Conservation (phyloP, 2,888 invertebrate genomes). For the Luperina testacea region DNA sequence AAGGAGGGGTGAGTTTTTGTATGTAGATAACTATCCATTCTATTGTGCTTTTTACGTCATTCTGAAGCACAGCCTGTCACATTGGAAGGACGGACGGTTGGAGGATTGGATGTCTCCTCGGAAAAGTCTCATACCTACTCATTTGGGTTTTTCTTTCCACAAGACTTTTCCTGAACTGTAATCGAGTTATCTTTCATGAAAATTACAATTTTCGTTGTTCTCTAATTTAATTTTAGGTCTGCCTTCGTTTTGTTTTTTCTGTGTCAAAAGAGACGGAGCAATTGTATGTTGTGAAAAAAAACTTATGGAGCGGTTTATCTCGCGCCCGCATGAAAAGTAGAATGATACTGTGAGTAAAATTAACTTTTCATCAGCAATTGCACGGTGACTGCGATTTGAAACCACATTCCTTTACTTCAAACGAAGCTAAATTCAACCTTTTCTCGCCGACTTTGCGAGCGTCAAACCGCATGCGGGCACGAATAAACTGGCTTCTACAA, state of each 20-base stretch:
- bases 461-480: neutral
- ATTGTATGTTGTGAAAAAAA: slow-evolving; percentile 6
- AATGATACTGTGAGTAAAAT: neutral
- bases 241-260: slow-evolving; percentile 15
- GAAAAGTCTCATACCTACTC: slow-evolving; percentile 20
- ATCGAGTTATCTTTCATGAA: slow-evolving; percentile 47
- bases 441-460: neutral
- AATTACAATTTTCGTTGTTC: slow-evolving; percentile 48
- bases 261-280: neutral
- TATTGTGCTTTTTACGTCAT: slow-evolving; percentile 12
- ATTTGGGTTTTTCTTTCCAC: slow-evolving; percentile 47
- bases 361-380: neutral
- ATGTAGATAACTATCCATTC: neutral
- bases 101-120: slow-evolving; percentile 55
- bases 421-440: neutral
- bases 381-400: neutral
- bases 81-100: slow-evolving; percentile 49
- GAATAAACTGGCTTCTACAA: neutral
- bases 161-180: slow-evolving; percentile 43
- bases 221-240: slow-evolving; percentile 32
- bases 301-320: neutral
- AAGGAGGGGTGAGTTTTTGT: neutral
- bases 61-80: slow-evolving; percentile 34
- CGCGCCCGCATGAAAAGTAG: neutral
- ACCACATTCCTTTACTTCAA: neutral